A percentile compares a stretch with the other conserved stretches of the same genome.
Conservation (phyloP, 2,888 invertebrate genomes). For the Drosophila imparisetae region DNA sequence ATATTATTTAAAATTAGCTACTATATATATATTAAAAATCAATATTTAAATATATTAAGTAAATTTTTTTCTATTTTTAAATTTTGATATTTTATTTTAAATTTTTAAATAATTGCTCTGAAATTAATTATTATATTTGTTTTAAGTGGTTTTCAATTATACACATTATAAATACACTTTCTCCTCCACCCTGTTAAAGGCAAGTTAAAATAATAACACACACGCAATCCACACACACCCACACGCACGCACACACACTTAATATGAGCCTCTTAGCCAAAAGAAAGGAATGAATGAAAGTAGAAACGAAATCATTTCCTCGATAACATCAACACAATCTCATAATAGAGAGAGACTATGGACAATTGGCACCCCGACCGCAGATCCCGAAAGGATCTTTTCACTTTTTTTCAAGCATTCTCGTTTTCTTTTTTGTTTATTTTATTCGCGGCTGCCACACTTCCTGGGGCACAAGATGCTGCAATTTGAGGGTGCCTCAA, state of each 20-base stretch:
- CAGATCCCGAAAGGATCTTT: slow-evolving; percentile 66
- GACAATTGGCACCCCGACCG: slow-evolving; percentile 72
- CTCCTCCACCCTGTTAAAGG: neutral
- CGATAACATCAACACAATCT: slow-evolving; percentile 61
- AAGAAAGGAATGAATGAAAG: slow-evolving; percentile 22
- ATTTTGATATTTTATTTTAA: fast-evolving
- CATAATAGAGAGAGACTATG: slow-evolving; percentile 45
- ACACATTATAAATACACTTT: neutral
- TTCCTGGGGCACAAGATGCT: slow-evolving; percentile 75
- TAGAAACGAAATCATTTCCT: slow-evolving; percentile 66
- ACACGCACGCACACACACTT: neutral
- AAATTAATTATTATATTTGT: neutral
- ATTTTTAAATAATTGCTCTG: fast-evolving
- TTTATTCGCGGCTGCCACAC: slow-evolving; percentile 64
- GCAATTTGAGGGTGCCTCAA: slow-evolving; percentile 70
- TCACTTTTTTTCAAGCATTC: slow-evolving; percentile 68
- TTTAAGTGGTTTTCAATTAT: neutral
- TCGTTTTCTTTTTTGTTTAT: slow-evolving; percentile 28
- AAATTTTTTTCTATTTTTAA: neutral
- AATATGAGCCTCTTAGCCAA: slow-evolving; percentile 11
- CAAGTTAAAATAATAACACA: neutral
- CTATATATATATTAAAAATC: neutral
- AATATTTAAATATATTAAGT: no score
- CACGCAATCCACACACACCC: neutral
- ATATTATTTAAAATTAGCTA: neutral